Evolutionary conservation across 2,888 invertebrate genomes (phyloP).

Genomic region (Gastracanthus pulcherrimus): DNA sequence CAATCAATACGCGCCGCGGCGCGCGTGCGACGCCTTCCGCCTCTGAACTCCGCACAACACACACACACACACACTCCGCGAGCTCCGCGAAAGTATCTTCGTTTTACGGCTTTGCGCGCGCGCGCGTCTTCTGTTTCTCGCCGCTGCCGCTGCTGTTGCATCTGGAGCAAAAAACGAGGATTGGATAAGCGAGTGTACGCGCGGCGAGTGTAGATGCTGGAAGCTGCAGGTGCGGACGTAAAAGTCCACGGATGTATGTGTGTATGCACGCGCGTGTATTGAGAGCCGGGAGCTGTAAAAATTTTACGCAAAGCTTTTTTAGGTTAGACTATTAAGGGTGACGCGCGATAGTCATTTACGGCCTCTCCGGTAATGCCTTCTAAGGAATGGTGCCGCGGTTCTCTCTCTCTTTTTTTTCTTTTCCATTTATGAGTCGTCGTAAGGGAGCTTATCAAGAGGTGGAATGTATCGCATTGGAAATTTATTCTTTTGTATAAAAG

Average conservation of each 20-base stretch:
- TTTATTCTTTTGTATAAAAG: slow-evolving; percentile 21
- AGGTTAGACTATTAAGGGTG: slow-evolving; percentile 26
- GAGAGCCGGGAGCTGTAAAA: slow-evolving; percentile 23
- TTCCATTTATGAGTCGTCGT: not conserved
- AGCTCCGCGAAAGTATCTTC: not conserved
- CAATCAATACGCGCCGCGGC: slow-evolving; percentile 44
- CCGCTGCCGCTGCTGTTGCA: slow-evolving; percentile 2
- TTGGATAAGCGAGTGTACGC: slow-evolving; percentile 18
- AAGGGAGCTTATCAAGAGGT: not conserved
- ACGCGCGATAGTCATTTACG: slow-evolving; percentile 40
- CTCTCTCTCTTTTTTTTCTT: not conserved
- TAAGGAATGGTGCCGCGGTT: not conserved
- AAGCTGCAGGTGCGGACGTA: not conserved
- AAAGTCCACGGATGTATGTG: not conserved
- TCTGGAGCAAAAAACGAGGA: not conserved
- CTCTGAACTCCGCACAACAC: not conserved
- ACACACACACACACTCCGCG: not conserved
- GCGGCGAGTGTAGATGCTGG: too few species aligned
- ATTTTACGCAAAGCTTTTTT: slow-evolving; percentile 41
- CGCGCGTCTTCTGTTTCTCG: not conserved
- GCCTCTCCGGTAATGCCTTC: slow-evolving; percentile 2
- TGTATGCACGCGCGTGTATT: not conserved
- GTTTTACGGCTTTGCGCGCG: slow-evolving; percentile 9
- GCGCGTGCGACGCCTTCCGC: too few species aligned
- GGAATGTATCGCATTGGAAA: not conserved